These are phyloP conservation scores for Netelia melanura DNA, from an alignment of 2,888 invertebrate species.

Conservation along the genomic window DNA sequence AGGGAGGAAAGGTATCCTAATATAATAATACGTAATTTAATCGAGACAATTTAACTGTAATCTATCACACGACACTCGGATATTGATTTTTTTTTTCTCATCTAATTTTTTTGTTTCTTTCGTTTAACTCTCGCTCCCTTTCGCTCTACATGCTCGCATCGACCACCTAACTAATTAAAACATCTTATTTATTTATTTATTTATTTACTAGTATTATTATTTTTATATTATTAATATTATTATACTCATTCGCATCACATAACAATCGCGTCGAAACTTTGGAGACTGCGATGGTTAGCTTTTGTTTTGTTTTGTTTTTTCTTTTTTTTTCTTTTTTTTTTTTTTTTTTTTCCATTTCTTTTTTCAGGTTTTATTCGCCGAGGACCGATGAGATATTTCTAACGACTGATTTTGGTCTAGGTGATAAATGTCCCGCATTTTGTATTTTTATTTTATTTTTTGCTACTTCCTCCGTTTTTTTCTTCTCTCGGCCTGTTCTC, in stretches of 20 bases:
- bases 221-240: constrained; percentile 37
- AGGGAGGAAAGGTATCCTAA: constrained; percentile 76
- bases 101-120: constrained; percentile 30
- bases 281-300: constrained; percentile 60
- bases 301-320: too few relatives aligned
- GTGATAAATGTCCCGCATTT: constrained; percentile 43
- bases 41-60: constrained; percentile 64
- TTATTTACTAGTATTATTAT: constrained; percentile 25
- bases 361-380: constrained; percentile 11
- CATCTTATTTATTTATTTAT: constrained; percentile 34
- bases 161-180: constrained; percentile 51
- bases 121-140: constrained; percentile 20
- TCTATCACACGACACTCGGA: constrained; percentile 74
- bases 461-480: constrained; percentile 10
- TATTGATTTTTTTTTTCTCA: constrained; percentile 63
- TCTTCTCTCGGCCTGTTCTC: constrained; percentile 16
- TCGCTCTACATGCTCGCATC: constrained; percentile 32
- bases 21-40: constrained; percentile 67
- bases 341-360: background rate
- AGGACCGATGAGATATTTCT: constrained; percentile 25
- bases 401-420: constrained; percentile 25
- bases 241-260: constrained; percentile 62
- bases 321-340: too few relatives aligned
- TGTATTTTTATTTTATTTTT: constrained; percentile 20
- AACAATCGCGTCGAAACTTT: constrained; percentile 66